These are phyloP conservation scores for Pipistrellus kuhlii DNA, from an alignment of 2,797 vertebrate species.

Conservation along the genomic window DNA sequence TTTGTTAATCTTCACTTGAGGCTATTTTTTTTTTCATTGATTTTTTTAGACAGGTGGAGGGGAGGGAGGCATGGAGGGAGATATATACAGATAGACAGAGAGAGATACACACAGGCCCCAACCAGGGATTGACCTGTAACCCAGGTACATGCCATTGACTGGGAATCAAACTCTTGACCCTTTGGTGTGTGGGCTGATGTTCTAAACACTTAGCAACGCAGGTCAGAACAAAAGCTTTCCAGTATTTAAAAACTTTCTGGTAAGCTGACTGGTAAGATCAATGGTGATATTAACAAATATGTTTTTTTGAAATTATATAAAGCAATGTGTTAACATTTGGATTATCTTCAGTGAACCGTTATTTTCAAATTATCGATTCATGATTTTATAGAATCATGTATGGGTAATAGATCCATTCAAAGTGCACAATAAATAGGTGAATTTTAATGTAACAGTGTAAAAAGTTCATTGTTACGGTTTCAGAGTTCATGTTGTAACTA, in stretches of 20 bases:
- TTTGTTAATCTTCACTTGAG: too few relatives aligned
- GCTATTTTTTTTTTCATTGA: too few relatives aligned
- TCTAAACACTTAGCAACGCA: too few relatives aligned
- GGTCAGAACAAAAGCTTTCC: background rate
- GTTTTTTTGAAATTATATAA: constrained; percentile 57
- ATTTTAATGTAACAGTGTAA: constrained; percentile 48
- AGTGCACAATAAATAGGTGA: background rate
- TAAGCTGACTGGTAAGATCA: constrained; percentile 14
- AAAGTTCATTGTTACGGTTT: constrained; percentile 39
- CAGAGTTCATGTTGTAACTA: constrained; percentile 26
- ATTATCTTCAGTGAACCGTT: background rate
- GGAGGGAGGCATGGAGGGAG: too few relatives aligned
- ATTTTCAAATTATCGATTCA: background rate
- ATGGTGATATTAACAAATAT: constrained; percentile 20
- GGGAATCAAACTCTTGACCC: too few relatives aligned
- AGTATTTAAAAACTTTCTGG: constrained; percentile 21
- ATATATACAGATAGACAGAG: too few relatives aligned
- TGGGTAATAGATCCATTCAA: constrained; percentile 15
- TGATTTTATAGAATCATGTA: constrained; percentile 4
- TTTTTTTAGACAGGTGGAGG: too few relatives aligned
- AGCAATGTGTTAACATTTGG: background rate
- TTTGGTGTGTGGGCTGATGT: too few relatives aligned
- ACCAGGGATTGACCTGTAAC: too few relatives aligned
- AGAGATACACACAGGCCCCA: too few relatives aligned
- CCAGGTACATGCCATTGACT: too few relatives aligned